A percentile compares a stretch with the other conserved stretches of the same genome.
These are phyloP conservation scores for Oreochromis niloticus DNA, from an alignment of 2,113 vertebrate species.

Conservation along the genomic window DNA sequence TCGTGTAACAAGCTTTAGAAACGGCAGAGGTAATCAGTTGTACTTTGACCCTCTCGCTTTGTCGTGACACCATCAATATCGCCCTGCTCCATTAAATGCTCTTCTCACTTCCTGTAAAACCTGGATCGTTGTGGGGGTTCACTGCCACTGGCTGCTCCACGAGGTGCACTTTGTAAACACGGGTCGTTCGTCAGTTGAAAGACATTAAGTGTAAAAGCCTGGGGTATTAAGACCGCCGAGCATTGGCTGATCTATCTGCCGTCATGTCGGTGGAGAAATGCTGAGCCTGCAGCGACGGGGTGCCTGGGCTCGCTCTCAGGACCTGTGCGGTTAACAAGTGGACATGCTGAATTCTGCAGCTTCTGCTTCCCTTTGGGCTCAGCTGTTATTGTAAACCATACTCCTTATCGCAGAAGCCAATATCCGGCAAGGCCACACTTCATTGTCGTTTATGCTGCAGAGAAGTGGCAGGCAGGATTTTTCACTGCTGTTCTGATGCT, in stretches of 20 bases:
- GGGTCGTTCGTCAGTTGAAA: constrained; percentile 38
- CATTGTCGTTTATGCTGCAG: neutral
- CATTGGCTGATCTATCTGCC: constrained; percentile 13
- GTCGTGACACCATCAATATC: neutral
- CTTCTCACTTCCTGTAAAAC: neutral
- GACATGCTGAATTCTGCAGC: constrained; percentile 1
- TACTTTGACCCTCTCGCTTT: neutral
- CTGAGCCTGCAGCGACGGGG: constrained; percentile 25
- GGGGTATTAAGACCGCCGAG: constrained; percentile 10
- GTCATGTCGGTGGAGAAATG: constrained; percentile 17
- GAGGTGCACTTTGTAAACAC: constrained; percentile 4
- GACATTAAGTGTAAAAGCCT: constrained; percentile 28
- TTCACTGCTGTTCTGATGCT: neutral
- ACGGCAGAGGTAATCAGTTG: neutral
- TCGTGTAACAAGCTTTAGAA: neutral
- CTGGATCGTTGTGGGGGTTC: neutral
- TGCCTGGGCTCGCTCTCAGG: neutral
- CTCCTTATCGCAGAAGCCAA: constrained; percentile 14
- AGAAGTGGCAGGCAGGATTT: neutral
- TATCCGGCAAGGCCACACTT: neutral
- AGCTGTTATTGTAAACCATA: neutral
- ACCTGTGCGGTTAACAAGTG: constrained; percentile 7
- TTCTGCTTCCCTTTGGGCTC: neutral
- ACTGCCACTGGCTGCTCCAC: neutral
- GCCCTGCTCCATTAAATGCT: neutral